These are phyloP conservation scores for Sarcophaga bullata DNA, from an alignment of 1,140 invertebrate species.

Conservation along the genomic window DNA sequence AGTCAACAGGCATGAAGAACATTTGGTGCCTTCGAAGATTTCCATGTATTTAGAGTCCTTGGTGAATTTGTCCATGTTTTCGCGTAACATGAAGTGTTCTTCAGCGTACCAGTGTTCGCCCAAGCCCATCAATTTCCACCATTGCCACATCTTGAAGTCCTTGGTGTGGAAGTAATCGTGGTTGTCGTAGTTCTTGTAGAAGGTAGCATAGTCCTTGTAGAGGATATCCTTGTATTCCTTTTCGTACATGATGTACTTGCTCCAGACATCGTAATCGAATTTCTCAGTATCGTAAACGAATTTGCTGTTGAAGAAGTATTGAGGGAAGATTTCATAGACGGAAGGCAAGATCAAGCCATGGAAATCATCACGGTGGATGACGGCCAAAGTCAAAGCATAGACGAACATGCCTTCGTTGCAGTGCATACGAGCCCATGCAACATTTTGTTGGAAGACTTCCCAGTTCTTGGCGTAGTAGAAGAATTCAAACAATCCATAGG, in stretches of 20 bases:
- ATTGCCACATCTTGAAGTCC: conserved; percentile 67
- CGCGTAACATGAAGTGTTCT: conserved; percentile 55
- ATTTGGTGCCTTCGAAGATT: conserved; percentile 48
- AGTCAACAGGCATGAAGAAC: conserved; percentile 63
- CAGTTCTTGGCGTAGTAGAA: conserved; percentile 72
- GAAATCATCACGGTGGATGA: conserved; percentile 68
- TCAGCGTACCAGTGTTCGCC: conserved; percentile 56
- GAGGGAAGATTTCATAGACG: conserved; percentile 71
- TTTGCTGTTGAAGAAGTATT: conserved; percentile 66
- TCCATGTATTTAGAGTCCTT: conserved; percentile 51
- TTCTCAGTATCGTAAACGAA: conserved; percentile 45
- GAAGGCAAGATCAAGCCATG: conserved; percentile 69
- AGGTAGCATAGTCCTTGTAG: conserved; percentile 36
- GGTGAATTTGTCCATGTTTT: conserved; percentile 49
- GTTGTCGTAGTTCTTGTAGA: conserved; percentile 37
- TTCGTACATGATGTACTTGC: conserved; percentile 43
- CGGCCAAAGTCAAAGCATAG: conserved; percentile 69
- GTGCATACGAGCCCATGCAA: conserved; percentile 68
- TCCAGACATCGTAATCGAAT: conserved; percentile 47
- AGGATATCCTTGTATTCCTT: conserved; percentile 42
- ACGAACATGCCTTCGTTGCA: conserved; percentile 71
- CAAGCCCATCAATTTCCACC: conserved; percentile 63
- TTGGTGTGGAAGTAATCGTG: conserved; percentile 51
- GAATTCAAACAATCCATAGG: conserved; percentile 66
- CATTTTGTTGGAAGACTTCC: conserved; percentile 71